Conservation (phyloP, 1,140 invertebrate species). For the Thaumetopoea pityocampa region DNA sequence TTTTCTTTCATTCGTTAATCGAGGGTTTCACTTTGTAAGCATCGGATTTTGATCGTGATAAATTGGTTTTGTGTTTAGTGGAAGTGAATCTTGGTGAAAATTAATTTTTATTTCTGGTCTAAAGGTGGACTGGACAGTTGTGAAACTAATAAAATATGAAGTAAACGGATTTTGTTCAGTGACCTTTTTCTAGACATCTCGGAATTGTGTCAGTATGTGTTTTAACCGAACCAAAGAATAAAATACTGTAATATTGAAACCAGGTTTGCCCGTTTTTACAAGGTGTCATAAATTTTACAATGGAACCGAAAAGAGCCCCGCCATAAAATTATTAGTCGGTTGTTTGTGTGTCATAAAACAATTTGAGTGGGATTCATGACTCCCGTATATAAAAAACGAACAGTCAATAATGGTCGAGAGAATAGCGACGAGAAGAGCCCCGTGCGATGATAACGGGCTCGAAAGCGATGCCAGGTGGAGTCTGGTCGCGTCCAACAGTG, state of each 20-base stretch:
- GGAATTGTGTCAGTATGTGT: conserved; percentile 56
- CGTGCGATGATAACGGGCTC: conserved; percentile 51
- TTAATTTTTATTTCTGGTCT: conserved; percentile 2
- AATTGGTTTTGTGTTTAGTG: conserved; percentile 25
- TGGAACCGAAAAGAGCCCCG: conserved; percentile 64
- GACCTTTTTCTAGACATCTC: conserved; percentile 65
- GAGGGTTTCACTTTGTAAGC: conserved; percentile 54
- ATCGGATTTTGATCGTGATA: conserved; percentile 32
- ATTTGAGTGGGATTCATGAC: conserved; percentile 50
- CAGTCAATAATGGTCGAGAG: conserved; percentile 57
- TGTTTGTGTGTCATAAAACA: conserved; percentile 50
- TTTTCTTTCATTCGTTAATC: conserved; percentile 52
- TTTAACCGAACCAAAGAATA: conserved; percentile 26
- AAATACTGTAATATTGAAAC: conserved; percentile 37
- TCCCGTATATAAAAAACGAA: conserved; percentile 41
- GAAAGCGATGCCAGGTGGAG: conserved; percentile 55
- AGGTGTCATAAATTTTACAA: conserved; percentile 47
- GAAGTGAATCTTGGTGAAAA: background rate
- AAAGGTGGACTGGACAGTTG: conserved; percentile 1
- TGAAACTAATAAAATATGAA: conserved; percentile 31
- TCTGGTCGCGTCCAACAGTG: conserved; percentile 32
- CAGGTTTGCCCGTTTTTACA: conserved; percentile 37
- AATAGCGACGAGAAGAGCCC: conserved; percentile 33
- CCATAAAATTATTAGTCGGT: conserved; percentile 60
- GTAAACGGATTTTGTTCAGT: conserved; percentile 45